Percentiles rank a stretch among this genome's conserved stretches.
These are phyloP conservation scores for Catamblyrhynchus diadema DNA, from an alignment of 2,797 vertebrate genomes.

Conservation along the genomic window DNA sequence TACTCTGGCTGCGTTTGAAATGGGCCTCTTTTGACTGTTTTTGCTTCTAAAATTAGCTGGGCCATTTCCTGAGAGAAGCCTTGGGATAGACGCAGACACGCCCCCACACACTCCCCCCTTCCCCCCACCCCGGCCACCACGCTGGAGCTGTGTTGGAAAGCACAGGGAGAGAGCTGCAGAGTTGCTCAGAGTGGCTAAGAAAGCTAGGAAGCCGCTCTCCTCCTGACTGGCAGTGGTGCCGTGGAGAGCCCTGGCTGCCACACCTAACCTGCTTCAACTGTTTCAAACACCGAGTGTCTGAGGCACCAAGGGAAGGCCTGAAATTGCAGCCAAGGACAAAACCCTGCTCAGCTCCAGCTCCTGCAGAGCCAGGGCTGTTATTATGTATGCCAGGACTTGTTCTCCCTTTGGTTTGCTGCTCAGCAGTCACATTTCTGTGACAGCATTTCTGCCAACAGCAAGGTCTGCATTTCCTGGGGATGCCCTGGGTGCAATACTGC, in stretches of 20 bases:
- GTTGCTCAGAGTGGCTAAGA: background rate
- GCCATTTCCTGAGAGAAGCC: slow-evolving; percentile 23
- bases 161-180: background rate
- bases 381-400: background rate
- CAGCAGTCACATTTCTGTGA: background rate
- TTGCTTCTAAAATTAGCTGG: slow-evolving; percentile 49
- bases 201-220: background rate
- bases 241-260: accelerated
- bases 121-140: background rate
- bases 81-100: background rate
- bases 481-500: background rate
- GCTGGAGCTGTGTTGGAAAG: background rate
- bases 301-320: background rate
- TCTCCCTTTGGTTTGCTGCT: background rate
- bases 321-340: background rate
- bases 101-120: background rate
- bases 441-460: background rate
- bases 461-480: accelerated
- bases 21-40: slow-evolving; percentile 11
- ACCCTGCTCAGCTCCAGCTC: background rate
- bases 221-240: accelerated
- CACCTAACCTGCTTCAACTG: background rate
- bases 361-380: accelerated
- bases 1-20: background rate
- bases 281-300: accelerated